Evolutionary conservation across 2,113 vertebrate genomes (phyloP).

Genomic region (Azemiops feae): DNA sequence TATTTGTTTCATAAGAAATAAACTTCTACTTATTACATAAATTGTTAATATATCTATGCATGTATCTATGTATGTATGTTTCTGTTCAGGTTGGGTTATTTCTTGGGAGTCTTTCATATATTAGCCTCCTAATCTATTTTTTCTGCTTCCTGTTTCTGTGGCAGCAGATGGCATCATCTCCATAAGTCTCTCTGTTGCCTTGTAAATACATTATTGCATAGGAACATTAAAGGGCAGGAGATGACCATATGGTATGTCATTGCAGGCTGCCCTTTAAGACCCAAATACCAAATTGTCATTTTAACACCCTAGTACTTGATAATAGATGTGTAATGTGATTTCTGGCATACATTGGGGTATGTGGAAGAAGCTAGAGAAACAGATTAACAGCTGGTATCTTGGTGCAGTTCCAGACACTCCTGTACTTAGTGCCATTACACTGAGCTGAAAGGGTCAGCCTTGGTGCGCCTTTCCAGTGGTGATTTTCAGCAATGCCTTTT

Average conservation of each 20-base stretch:
- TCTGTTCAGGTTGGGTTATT: not conserved
- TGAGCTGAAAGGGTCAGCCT: conserved; percentile 26
- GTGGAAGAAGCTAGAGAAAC: conserved; percentile 49
- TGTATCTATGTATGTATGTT: not conserved
- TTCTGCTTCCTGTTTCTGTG: conserved; percentile 36
- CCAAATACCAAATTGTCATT: conserved; percentile 52
- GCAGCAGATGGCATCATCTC: conserved; percentile 58
- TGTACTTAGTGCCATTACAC: conserved; percentile 17
- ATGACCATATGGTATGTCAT: conserved; percentile 49
- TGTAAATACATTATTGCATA: conserved; percentile 38
- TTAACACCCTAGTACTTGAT: conserved; percentile 40
- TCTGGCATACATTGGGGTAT: conserved; percentile 30
- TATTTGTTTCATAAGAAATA: conserved; percentile 25
- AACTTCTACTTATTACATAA: not conserved
- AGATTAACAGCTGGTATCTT: conserved; percentile 51
- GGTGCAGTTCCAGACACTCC: conserved; percentile 28
- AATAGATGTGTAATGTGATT: conserved; percentile 33
- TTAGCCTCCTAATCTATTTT: conserved; percentile 47
- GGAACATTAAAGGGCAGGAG: conserved; percentile 61
- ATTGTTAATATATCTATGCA: conserved; percentile 1
- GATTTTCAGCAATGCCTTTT: not conserved
- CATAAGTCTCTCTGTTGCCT: conserved; percentile 35
- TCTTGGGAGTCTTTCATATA: conserved; percentile 55
- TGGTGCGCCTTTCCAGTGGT: conserved; percentile 11
- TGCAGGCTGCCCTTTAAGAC: conserved; percentile 44